phyloP scores from a whole-genome alignment of 1,140 invertebrate genomes.

The Drosophila sp. region DNA sequence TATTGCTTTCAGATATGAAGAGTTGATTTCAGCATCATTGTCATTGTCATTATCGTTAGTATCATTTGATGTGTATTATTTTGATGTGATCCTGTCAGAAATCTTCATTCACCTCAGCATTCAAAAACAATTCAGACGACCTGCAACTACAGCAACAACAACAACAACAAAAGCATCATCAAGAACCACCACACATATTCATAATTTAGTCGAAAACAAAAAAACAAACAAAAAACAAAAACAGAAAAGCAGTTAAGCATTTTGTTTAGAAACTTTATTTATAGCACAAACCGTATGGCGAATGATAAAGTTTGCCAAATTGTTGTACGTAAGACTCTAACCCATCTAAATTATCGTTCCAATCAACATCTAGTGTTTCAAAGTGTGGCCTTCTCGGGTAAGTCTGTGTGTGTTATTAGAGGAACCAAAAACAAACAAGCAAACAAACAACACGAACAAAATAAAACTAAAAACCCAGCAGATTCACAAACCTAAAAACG shows the following conservation, averaged over 20 bases:
- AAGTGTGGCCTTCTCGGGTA: constrained; percentile 96
- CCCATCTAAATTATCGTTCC: constrained; percentile 82
- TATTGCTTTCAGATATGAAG: background rate
- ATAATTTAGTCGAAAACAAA: constrained; percentile 23
- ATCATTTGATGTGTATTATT: constrained; percentile 4
- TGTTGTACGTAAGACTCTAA: constrained; percentile 79
- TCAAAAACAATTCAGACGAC: constrained; percentile 18
- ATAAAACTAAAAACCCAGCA: constrained; percentile 14
- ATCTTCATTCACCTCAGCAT: constrained; percentile 21
- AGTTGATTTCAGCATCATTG: background rate
- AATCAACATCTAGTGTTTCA: constrained; percentile 93
- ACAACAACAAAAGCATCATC: constrained; percentile 32
- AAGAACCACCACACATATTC: constrained; percentile 27
- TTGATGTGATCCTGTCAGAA: constrained; percentile 22
- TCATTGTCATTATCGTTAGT: background rate
- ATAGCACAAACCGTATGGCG: constrained; percentile 51
- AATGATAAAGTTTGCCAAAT: constrained; percentile 74
- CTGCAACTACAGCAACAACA: constrained; percentile 2
- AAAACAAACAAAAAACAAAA: background rate
- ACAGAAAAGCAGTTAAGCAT: constrained; percentile 15
- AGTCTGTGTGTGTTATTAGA: constrained; percentile 84
- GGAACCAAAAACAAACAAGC: constrained; percentile 38
- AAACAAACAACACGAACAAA: constrained; percentile 19
- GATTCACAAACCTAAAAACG: background rate
- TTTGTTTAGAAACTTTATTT: constrained; percentile 66